Evolutionary conservation across 1,140 invertebrate genomes (phyloP).

Genomic region (Leptestheria dahalacensis): DNA sequence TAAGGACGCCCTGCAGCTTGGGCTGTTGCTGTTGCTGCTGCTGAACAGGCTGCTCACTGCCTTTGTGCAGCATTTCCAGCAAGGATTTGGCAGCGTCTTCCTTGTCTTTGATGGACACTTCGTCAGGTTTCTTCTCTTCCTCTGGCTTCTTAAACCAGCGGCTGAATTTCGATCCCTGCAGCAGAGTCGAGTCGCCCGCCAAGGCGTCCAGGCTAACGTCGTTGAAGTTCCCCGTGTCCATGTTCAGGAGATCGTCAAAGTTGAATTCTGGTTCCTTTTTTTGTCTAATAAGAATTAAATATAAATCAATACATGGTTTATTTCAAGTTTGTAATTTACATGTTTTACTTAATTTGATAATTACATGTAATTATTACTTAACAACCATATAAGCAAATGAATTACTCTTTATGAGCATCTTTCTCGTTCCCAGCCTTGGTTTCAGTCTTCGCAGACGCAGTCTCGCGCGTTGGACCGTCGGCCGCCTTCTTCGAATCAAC

Average conservation of each 20-base stretch:
- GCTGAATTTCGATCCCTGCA: conserved; percentile 1
- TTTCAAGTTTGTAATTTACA: background rate
- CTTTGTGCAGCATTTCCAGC: conserved; percentile 7
- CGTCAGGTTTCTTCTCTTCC: background rate
- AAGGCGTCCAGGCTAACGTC: background rate
- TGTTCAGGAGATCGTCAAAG: conserved; percentile 53
- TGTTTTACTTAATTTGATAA: too few relatives aligned
- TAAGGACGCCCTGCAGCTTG: background rate
- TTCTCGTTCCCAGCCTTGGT: conserved; percentile 16
- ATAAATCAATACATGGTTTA: background rate
- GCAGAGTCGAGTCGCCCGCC: background rate
- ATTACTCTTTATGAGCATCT: conserved; percentile 11
- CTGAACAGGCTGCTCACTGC: too few relatives aligned
- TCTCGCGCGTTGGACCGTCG: too few relatives aligned
- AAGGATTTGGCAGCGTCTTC: conserved; percentile 3
- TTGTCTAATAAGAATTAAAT: background rate
- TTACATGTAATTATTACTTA: background rate
- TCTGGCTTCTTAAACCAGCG: conserved; percentile 6
- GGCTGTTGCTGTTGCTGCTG: conserved; percentile 14
- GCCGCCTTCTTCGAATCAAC: conserved; percentile 15
- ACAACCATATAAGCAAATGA: background rate
- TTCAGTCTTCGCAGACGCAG: too few relatives aligned
- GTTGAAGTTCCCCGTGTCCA: conserved; percentile 29
- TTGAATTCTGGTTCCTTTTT: conserved; percentile 38
- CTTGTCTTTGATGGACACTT: background rate